These are phyloP conservation scores for Hyposmocoma kahamanoa DNA, from an alignment of 1,140 invertebrate species.

Conservation along the genomic window DNA sequence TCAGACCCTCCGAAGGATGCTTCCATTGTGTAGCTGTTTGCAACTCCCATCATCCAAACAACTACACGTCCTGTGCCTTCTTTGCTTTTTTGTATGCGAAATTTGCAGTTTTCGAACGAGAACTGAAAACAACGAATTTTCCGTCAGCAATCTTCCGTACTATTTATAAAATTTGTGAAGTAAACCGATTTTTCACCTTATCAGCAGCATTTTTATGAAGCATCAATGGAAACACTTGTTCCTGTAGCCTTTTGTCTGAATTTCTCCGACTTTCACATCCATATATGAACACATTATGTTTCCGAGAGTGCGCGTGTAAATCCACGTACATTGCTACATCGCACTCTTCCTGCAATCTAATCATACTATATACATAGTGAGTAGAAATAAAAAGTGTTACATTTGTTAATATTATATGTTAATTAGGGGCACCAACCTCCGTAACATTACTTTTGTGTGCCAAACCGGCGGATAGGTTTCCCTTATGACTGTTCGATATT, in stretches of 20 bases:
- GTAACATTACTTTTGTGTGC: conserved; percentile 92
- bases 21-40: conserved; percentile 96
- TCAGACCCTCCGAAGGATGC: conserved; percentile 93
- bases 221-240: conserved; percentile 95
- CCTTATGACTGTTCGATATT: conserved; percentile 90
- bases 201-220: conserved; percentile 93
- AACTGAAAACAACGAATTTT: conserved; percentile 79
- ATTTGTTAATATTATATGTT: neutral
- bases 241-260: conserved; percentile 84
- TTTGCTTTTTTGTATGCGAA: conserved; percentile 92
- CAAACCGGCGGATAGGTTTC: conserved; percentile 95
- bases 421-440: conserved; percentile 75
- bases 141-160: neutral
- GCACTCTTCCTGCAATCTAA: conserved; percentile 90
- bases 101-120: conserved; percentile 94
- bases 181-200: conserved; percentile 78
- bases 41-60: conserved; percentile 94
- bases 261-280: conserved; percentile 93
- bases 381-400: neutral
- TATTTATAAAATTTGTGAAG: neutral
- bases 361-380: conserved; percentile 7
- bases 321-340: conserved; percentile 96
- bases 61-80: conserved; percentile 95
- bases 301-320: conserved; percentile 95
- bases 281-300: conserved; percentile 96